phyloP scores from a whole-genome alignment of 2,888 invertebrate species.

The Lasiommata megera region DNA sequence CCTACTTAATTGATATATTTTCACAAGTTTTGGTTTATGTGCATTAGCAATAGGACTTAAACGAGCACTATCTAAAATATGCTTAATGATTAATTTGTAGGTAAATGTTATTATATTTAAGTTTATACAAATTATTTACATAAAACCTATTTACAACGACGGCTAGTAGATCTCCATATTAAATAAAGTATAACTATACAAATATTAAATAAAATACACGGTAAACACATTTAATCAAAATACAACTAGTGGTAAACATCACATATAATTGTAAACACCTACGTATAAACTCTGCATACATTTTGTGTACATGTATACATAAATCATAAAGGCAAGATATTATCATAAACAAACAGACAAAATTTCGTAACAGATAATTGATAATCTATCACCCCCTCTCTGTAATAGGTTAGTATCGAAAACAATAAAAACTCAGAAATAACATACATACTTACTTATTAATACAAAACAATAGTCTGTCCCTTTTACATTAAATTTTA shows the following conservation, averaged over 20 bases:
- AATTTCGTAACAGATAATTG: too few relatives aligned
- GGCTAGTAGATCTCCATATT: slow-evolving; percentile 59
- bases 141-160: slow-evolving; percentile 55
- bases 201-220: slow-evolving; percentile 35
- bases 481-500: slow-evolving; percentile 23
- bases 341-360: too few relatives aligned
- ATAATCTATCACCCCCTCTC: too few relatives aligned
- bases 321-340: neutral
- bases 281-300: too few relatives aligned
- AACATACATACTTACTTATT: neutral
- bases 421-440: too few relatives aligned
- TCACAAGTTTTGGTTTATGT: slow-evolving; percentile 27
- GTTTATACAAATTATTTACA: slow-evolving; percentile 61
- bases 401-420: neutral
- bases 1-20: slow-evolving; percentile 26
- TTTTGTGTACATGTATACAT: neutral
- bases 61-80: slow-evolving; percentile 32
- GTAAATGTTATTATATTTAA: slow-evolving; percentile 43
- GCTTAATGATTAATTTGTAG: slow-evolving; percentile 37
- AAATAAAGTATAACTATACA: slow-evolving; percentile 39
- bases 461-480: slow-evolving; percentile 30
- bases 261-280: slow-evolving; percentile 42
- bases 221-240: slow-evolving; percentile 34
- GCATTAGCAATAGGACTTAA: slow-evolving; percentile 34
- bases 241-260: slow-evolving; percentile 69